Base-by-base conservation (phyloP, 2,797 vertebrate species). In the Mormyrops boulengeri region DNA sequence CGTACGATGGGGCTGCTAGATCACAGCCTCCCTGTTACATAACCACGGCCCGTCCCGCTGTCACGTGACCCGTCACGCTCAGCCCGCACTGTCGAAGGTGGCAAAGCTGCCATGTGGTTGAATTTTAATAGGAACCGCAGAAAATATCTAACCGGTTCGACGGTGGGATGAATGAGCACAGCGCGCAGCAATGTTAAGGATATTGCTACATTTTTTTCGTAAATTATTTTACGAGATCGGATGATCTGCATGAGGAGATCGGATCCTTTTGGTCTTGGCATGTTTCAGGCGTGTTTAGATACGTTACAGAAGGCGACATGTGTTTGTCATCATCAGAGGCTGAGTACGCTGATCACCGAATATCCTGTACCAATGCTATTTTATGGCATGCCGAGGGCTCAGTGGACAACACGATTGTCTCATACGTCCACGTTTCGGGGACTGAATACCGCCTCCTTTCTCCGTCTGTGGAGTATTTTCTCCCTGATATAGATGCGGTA, bases 1-100 rank as follows among this genome's bases (percentile, higher is more conserved):
- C 91, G 90, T 9, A 92, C 91, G 90, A 88, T 88, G 89, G 91
- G 1, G 90, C 44, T 90, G 77, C 60, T 57, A 8, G 44, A 19
- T 3, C 41, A 85, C 9, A 88, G 91, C 90, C 93, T 88, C 84
- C 0, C 0, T 0, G 60, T 93, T 92, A 52, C 92, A 26, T 92
- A 92, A 93, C 4, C 12, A 19, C 53, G 17, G 22, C 41, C 19
- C 14, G 12, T 47, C 88, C 87, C 8, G 19, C 0, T 34, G 62
- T 92, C 94, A 94, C 92, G 90, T 94, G 93, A 91, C 47, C 17
- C 1, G 82, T 44, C 49, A 41, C 11, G 73, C 34, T 38, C 14
- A 19, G 14, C 14, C 26, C 30, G 26, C 14, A 2, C 73, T 9
- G 66, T 34, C 30, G 30, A 80, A 44, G 41, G 41, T n/a, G n/a